Conservation (phyloP, 2,797 vertebrate species). For the Champsocephalus esox region DNA sequence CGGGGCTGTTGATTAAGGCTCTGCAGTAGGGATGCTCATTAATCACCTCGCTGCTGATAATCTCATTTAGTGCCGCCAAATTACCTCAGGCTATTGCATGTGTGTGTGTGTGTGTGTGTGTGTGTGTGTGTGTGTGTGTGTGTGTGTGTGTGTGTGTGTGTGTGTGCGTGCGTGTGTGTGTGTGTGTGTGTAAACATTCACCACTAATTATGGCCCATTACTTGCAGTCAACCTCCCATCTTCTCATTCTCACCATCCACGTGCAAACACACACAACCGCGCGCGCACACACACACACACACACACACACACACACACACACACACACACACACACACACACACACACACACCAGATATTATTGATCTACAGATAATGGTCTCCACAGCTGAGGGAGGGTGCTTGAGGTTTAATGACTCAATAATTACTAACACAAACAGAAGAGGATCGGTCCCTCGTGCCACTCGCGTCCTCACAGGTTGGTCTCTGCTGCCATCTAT, state of each 20-base stretch:
- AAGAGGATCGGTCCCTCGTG: slow-evolving; percentile 14
- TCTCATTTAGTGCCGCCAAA: slow-evolving; percentile 78
- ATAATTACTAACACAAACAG: slow-evolving; percentile 64
- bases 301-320: background rate
- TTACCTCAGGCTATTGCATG: slow-evolving; percentile 67
- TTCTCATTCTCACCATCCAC: slow-evolving; percentile 31
- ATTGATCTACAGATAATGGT: slow-evolving; percentile 70
- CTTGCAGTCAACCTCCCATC: slow-evolving; percentile 59
- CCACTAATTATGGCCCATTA: slow-evolving; percentile 76
- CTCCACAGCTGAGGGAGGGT: slow-evolving; percentile 53
- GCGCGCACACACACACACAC: slow-evolving; percentile 1
- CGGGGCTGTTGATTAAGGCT: slow-evolving; percentile 65
- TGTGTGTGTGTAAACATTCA: slow-evolving; percentile 55
- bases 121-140: slow-evolving; percentile 42
- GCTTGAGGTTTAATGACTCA: slow-evolving; percentile 66
- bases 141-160: slow-evolving; percentile 34
- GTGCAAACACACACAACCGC: slow-evolving; percentile 11
- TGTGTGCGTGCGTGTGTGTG: slow-evolving; percentile 29
- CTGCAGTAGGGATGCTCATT: slow-evolving; percentile 76
- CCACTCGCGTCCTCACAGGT: slow-evolving; percentile 14
- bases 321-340: slow-evolving; percentile 12
- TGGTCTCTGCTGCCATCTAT: slow-evolving; percentile 75
- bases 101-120: slow-evolving; percentile 34
- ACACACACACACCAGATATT: slow-evolving; percentile 18
- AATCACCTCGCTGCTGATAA: slow-evolving; percentile 78